These are phyloP conservation scores for Branchellion lobata DNA, from an alignment of 2,888 invertebrate species.

Conservation along the genomic window DNA sequence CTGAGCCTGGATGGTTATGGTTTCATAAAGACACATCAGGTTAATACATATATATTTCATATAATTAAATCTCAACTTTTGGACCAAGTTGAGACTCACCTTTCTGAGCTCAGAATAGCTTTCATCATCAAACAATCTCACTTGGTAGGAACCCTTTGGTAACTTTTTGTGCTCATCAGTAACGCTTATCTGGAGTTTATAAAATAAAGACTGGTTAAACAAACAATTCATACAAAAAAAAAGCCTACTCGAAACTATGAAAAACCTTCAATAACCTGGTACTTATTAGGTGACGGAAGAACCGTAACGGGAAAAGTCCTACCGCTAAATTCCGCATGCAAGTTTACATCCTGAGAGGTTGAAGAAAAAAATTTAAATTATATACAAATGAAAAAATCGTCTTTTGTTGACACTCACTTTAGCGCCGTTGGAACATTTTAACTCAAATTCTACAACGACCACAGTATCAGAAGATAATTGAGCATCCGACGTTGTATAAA, in stretches of 20 bases:
- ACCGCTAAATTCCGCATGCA: conserved; percentile 87
- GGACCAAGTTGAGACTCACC: no score
- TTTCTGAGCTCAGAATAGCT: conserved; percentile 83
- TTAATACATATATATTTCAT: no score
- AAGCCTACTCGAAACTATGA: no score
- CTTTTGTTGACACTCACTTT: conserved; percentile 58
- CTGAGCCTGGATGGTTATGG: conserved; percentile 61
- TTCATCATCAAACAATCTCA: conserved; percentile 87
- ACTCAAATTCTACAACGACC: conserved; percentile 83
- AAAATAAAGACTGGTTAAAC: background rate
- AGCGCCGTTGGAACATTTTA: conserved; percentile 71
- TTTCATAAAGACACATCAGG: no score
- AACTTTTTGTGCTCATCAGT: conserved; percentile 82
- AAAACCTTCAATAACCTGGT: conserved; percentile 67
- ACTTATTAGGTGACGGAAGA: conserved; percentile 73
- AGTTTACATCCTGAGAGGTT: conserved; percentile 66
- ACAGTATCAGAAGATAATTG: conserved; percentile 86
- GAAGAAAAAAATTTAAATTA: conserved; percentile 21
- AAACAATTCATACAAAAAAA: background rate
- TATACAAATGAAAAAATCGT: background rate
- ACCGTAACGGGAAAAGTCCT: conserved; percentile 80
- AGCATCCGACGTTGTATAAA: conserved; percentile 88
- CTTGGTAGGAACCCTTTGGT: conserved; percentile 76
- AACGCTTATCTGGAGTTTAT: conserved; percentile 77
- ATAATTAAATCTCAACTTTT: no score